A percentile compares a stretch with the other conserved stretches of the same genome.
These are phyloP conservation scores for Odontophorus gujanensis DNA, from an alignment of 2,113 vertebrate genomes.

Conservation along the genomic window DNA sequence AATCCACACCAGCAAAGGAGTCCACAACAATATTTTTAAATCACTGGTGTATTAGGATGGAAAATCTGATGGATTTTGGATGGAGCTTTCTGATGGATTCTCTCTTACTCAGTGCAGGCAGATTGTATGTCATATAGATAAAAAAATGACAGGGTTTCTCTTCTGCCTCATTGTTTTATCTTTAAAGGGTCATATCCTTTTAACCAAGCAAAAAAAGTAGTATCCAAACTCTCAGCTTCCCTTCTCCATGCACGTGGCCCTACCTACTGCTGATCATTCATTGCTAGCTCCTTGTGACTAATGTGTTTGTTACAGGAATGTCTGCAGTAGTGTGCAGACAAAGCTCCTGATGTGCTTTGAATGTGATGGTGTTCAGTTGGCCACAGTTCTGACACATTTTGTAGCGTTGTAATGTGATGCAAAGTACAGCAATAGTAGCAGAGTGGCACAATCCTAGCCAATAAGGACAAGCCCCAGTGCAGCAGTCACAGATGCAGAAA, in stretches of 20 bases:
- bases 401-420: no score
- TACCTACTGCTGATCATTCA: neutral
- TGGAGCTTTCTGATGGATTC: neutral
- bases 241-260: neutral
- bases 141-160: neutral
- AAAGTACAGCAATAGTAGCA: no score
- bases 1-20: neutral
- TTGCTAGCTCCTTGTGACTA: no score
- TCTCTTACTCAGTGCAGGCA: neutral
- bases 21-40: neutral
- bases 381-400: rapidly evolving
- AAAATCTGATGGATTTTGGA: no score
- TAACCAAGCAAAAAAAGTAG: neutral
- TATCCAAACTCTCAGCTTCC: neutral
- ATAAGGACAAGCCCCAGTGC: no score
- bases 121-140: neutral
- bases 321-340: no score
- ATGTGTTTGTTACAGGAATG: no score
- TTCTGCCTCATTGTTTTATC: neutral
- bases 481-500: no score
- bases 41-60: neutral
- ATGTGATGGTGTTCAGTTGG: no score
- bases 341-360: no score
- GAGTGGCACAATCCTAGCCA: no score
- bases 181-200: neutral